Percentiles rank a stretch among this genome's conserved stretches.
Conservation (phyloP, 2,113 vertebrate species). For the Isurus oxyrinchus region DNA sequence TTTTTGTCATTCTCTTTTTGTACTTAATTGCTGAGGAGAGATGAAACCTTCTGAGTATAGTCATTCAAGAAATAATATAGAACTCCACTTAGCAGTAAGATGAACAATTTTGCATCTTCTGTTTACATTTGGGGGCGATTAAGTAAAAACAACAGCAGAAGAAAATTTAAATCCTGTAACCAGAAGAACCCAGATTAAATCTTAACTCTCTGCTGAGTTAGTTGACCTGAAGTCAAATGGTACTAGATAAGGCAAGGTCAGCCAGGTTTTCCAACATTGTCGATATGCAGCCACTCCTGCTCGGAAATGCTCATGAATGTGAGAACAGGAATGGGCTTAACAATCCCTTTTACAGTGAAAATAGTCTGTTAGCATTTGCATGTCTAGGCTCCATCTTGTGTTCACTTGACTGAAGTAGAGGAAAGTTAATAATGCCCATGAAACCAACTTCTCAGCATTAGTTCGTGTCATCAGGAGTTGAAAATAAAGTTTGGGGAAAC, state of each 20-base stretch:
- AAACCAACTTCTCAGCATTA: not conserved
- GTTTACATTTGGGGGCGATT: not conserved
- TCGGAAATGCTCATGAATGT: too few species aligned
- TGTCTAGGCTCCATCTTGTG: too few species aligned
- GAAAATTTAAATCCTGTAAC: not conserved
- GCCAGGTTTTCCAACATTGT: not conserved
- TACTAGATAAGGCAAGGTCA: too few species aligned
- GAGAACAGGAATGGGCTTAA: too few species aligned
- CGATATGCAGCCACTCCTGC: too few species aligned
- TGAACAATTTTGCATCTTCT: not conserved
- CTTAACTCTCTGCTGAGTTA: not conserved
- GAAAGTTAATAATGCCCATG: not conserved
- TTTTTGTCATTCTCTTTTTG: not conserved
- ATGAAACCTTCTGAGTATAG: not conserved
- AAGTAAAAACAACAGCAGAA: not conserved
- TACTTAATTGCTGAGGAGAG: not conserved
- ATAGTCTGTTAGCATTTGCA: too few species aligned
- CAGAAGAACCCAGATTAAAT: not conserved
- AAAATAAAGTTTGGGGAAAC: not conserved
- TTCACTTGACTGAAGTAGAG: not conserved
- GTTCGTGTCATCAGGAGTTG: not conserved
- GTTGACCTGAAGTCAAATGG: not conserved
- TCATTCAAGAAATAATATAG: not conserved
- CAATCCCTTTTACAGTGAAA: too few species aligned
- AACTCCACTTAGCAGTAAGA: not conserved